Percentiles rank a stretch among this genome's conserved stretches.
These are phyloP conservation scores for Menidia beryllina DNA, from an alignment of 2,113 vertebrate genomes.

Conservation along the genomic window DNA sequence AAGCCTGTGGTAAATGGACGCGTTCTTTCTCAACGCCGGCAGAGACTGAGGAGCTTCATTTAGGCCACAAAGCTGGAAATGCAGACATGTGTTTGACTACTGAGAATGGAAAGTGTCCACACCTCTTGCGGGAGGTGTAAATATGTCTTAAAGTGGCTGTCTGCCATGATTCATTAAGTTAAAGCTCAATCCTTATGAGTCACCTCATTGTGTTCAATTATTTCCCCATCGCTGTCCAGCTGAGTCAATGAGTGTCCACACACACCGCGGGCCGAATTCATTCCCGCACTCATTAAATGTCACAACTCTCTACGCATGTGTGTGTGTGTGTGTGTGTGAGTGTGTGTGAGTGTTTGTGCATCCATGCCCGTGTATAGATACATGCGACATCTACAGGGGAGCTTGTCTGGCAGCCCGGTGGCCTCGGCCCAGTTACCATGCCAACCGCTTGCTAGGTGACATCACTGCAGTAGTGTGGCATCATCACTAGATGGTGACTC, in stretches of 20 bases:
- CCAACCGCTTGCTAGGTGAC: slow-evolving; percentile 74
- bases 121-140: not conserved
- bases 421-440: slow-evolving; percentile 68
- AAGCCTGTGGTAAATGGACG: not conserved
- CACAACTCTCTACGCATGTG: not conserved
- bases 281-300: slow-evolving; percentile 38
- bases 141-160: not conserved
- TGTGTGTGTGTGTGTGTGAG: no score
- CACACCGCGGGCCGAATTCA: slow-evolving; percentile 14
- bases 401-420: slow-evolving; percentile 11
- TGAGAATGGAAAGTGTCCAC: not conserved
- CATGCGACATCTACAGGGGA: not conserved
- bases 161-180: not conserved
- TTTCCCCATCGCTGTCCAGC: slow-evolving; percentile 22
- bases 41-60: not conserved
- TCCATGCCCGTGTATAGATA: not conserved
- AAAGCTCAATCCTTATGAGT: slow-evolving; percentile 18
- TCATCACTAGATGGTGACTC: slow-evolving; percentile 78
- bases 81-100: not conserved
- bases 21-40: not conserved
- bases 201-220: slow-evolving; percentile 22
- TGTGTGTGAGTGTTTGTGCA: no score
- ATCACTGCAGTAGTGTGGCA: slow-evolving; percentile 76
- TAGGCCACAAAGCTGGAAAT: not conserved
- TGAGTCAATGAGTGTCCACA: slow-evolving; percentile 19